These are phyloP conservation scores for Oligia strigilis DNA, from an alignment of 2,888 invertebrate genomes.

Conservation along the genomic window DNA sequence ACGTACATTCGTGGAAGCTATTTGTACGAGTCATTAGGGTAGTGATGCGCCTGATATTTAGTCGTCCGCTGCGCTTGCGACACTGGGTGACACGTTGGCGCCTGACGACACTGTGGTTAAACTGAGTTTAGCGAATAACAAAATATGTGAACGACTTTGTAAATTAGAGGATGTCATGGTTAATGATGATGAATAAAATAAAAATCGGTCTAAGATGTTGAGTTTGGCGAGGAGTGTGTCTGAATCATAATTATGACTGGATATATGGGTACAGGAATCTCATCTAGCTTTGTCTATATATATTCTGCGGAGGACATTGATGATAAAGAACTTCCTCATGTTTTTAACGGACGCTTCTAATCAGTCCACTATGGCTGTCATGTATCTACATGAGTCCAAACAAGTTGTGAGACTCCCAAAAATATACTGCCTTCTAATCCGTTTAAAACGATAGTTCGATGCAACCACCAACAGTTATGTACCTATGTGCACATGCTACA, in stretches of 20 bases:
- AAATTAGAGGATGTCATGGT: not conserved
- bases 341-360: not conserved
- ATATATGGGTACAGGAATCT: not conserved
- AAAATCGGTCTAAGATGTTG: not conserved
- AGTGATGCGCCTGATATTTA: conserved; percentile 86
- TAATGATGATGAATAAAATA: not conserved
- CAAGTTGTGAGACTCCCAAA: not conserved
- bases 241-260: not conserved
- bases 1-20: conserved; percentile 68
- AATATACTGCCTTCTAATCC: not conserved
- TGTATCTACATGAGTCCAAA: not conserved
- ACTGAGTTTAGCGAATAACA: conserved; percentile 21
- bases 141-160: not conserved
- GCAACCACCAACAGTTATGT: not conserved
- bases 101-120: conserved; percentile 43
- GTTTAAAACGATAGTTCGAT: not conserved
- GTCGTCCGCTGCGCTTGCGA: conserved; percentile 80
- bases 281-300: not conserved
- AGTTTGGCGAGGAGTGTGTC: not conserved
- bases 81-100: conserved; percentile 82
- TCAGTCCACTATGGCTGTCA: not conserved
- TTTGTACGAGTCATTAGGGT: conserved; percentile 83
- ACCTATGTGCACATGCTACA: not conserved
- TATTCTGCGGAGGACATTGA: not conserved
- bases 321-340: not conserved